Conservation (phyloP, 2,888 invertebrate species). For the Pardosa pseudoannulata region DNA sequence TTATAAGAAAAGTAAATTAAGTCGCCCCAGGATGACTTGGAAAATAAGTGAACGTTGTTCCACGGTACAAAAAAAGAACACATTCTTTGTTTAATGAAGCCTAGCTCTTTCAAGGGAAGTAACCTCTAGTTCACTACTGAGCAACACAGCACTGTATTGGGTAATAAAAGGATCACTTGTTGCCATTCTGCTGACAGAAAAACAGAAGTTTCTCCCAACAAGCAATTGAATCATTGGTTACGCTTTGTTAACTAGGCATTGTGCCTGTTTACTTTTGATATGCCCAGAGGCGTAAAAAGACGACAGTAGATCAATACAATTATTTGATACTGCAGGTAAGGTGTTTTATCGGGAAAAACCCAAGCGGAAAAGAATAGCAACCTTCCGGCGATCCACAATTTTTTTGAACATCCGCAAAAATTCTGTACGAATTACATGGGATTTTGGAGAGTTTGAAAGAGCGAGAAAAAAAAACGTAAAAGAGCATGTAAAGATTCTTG, state of each 20-base stretch:
- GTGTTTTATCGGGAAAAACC: background rate
- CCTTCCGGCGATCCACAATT: background rate
- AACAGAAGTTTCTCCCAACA: background rate
- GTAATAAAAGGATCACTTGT: slow-evolving; percentile 3
- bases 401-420: too few species aligned
- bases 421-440: too few species aligned
- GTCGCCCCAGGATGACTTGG: background rate
- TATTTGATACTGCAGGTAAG: background rate
- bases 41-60: background rate
- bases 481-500: too few species aligned
- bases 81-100: slow-evolving; percentile 12
- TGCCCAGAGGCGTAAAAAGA: background rate
- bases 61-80: background rate
- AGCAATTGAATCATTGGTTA: slow-evolving; percentile 6
- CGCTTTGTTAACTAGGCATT: slow-evolving; percentile 2
- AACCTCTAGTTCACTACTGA: background rate
- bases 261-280: background rate
- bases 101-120: background rate
- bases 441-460: too few species aligned
- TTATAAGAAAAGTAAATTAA: background rate
- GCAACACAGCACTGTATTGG: background rate
- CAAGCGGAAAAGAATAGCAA: background rate
- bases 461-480: too few species aligned
- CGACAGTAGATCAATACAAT: background rate
- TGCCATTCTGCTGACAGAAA: background rate